Percentiles rank a stretch among this genome's conserved stretches.
Conservation (phyloP, 2,888 invertebrate genomes). For the Ichneumoninae sp. region DNA sequence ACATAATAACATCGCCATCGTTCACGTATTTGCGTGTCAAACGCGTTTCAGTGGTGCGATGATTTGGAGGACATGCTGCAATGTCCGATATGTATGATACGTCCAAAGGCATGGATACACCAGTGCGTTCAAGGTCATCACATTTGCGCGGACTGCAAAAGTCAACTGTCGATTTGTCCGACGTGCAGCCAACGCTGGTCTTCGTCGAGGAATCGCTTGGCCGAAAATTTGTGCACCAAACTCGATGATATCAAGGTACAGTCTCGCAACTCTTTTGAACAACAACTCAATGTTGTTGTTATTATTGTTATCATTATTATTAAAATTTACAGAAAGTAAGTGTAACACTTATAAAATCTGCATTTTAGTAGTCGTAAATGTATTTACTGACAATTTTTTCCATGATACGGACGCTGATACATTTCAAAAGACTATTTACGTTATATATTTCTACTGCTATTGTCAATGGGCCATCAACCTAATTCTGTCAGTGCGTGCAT, state of each 20-base stretch:
- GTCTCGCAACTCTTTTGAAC: background rate
- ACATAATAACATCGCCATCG: background rate
- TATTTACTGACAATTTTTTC: no score
- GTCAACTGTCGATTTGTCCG: conserved; percentile 85
- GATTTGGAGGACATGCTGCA: conserved; percentile 86
- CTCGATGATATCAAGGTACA: conserved; percentile 81
- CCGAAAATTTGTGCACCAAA: conserved; percentile 86
- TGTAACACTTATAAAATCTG: no score
- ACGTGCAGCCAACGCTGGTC: conserved; percentile 86
- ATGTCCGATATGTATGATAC: conserved; percentile 87
- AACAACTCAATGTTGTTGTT: background rate
- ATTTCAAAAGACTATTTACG: no score
- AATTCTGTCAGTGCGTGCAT: no score
- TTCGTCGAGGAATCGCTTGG: conserved; percentile 86
- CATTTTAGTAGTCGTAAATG: no score
- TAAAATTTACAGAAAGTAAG: no score
- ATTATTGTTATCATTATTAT: background rate
- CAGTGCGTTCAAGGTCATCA: conserved; percentile 87
- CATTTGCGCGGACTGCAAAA: conserved; percentile 86
- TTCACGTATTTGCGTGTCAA: background rate
- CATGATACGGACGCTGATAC: no score
- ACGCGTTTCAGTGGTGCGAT: conserved; percentile 66
- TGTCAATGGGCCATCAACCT: no score
- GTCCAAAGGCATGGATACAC: conserved; percentile 85
- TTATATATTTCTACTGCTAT: no score